Base-by-base conservation (phyloP, 2,113 vertebrate species). In the Calypte anna region DNA sequence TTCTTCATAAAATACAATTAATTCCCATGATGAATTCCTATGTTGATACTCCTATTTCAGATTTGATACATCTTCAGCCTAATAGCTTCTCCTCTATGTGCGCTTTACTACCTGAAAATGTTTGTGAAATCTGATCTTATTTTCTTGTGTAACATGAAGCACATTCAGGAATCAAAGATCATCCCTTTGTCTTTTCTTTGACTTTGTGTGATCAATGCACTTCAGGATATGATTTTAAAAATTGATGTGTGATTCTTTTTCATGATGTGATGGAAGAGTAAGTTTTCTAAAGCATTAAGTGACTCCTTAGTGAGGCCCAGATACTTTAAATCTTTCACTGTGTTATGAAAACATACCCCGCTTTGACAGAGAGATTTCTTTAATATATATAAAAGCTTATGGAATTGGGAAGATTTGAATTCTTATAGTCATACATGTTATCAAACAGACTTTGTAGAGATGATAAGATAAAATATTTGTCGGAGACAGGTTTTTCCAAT, bases 1-100 rank as follows among this genome's bases (percentile, higher is more conserved):
- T 90, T 91, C 59, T 93, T 94, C 75, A 77, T 69, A 58, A 13
- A 85, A 73, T 51, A 57, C n/a, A 90, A 70, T 88, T 96, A 90
- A 94, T 86, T 95, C 53, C 46, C 22, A 61, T 43, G n/a, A 89
- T 78, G n/a, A 92, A 92, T 92, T 92, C 88, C 62, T 93, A 2
- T 81, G 30, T 86, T 89, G 61, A 70, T 86, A 72, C 62, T 90
- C 59, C 69, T 76, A 77, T 74, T 84, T 53, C 50, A 91, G 30
- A 21, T 79, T 57, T 92, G 77, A 50, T 81, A 75, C 8, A 72
- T 36, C 33, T 77, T 93, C 36, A 57, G 12, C 27, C 82, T 91
- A 88, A 58, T 78, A 0, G 38, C 76, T 86, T 84, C 31, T 89
- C 12, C 9, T 79, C 20, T 63, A 18, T 15, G 24, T 43, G 13